These are phyloP conservation scores for Microcebus tavaratra DNA, from an alignment of 2,113 vertebrate species.

Conservation along the genomic window DNA sequence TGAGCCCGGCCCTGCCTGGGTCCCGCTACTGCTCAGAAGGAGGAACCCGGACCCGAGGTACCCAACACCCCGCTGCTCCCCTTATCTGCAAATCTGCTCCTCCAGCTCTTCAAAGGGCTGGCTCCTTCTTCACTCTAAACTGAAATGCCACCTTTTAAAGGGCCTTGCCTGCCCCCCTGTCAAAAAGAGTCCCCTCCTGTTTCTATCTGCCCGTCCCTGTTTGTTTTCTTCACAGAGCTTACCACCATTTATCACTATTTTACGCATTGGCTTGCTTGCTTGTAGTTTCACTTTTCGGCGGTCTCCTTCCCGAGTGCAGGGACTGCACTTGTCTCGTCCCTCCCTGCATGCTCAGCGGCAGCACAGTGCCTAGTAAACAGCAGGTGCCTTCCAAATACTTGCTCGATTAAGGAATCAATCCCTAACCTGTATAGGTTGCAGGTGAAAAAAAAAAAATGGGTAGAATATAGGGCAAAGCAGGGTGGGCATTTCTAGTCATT, in stretches of 20 bases:
- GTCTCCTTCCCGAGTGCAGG: not conserved
- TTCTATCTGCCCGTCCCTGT: not conserved
- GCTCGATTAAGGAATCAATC: not conserved
- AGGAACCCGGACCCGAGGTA: not conserved
- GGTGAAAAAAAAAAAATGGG: not conserved
- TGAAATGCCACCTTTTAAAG: not conserved
- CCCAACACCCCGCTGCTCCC: not conserved
- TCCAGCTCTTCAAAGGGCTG: not conserved
- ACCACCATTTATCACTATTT: not conserved
- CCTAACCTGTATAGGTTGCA: not conserved
- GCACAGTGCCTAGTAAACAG: not conserved
- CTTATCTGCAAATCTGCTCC: not conserved
- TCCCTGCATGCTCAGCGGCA: not conserved
- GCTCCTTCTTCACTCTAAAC: not conserved
- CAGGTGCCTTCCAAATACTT: not conserved
- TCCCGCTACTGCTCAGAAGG: too few relatives aligned
- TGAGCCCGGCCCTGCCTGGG: not conserved
- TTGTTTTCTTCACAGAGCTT: not conserved
- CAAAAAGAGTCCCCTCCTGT: not conserved
- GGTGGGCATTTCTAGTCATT: not conserved
- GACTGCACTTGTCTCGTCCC: not conserved
- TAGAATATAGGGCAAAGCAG: not conserved
- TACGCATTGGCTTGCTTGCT: not conserved
- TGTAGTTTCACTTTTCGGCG: not conserved
- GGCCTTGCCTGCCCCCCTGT: not conserved